Evolutionary conservation across 2,113 vertebrate species (phyloP), one percentile per base, ranked within the genome.

Genomic region (Raja brachyura): DNA sequence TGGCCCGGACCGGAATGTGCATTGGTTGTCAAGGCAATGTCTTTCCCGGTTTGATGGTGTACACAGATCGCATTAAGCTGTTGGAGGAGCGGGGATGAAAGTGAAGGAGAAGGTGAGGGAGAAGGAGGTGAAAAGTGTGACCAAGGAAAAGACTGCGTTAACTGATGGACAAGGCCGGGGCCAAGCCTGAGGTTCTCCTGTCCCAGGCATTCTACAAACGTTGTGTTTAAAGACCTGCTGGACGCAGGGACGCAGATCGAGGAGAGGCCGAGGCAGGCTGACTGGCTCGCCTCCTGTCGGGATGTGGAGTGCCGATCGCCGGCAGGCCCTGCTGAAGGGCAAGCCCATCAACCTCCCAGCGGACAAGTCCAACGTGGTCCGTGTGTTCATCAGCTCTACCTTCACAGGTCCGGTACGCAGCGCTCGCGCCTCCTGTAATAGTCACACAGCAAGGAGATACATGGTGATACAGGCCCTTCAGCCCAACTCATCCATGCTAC

Each of bases 331-430:
- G 4, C 95, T 95, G 85, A 59, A 28, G 9, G 95, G 95, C 14
- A 95, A 94, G 94, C 73, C 93, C 54, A 77, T 93, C 56, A 93
- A 93, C 61, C 78, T 94, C 10, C 95, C 93, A 0, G 90, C 2
- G 4, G 94, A 94, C 18, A 93, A 79, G 0, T 95, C 96, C 95
- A 97, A 94, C 61, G 95, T 95, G 0, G 95, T 97, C 93, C 48
- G 94, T 79, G 94, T 97, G 63, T 97, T 97, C 95, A 93, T 96
- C 95, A 97, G 97, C 95, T 97, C 97, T 92, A 93, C 94, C 0
- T 95, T 96, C 93, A 95, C 97, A 95, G 97, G 97, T 98, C 95
- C 97, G 94, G 56, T 31, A 93, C 54, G 85, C 61, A 88, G n/a
- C 59, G 2, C 59, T 14, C 3, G 11, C 1, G 0, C 11, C 83